Evolutionary conservation across 2,888 invertebrate genomes (phyloP).

Genomic region (Linnaemya vulpina): DNA sequence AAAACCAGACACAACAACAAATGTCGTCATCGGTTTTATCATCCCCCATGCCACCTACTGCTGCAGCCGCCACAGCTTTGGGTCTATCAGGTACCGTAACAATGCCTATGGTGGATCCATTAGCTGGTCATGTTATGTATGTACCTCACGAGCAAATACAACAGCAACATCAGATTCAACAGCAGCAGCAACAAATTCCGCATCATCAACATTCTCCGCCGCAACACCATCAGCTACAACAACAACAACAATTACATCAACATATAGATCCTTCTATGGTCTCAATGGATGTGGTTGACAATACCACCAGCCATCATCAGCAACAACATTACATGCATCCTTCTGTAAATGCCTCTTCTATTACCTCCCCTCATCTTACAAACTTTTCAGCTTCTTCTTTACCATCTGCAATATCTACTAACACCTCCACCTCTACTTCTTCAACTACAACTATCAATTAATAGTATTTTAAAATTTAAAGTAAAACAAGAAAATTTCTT

Average conservation of each 20-base stretch:
- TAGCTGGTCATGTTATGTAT: slow-evolving; percentile 75
- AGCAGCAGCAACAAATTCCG: slow-evolving; percentile 69
- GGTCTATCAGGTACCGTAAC: slow-evolving; percentile 58
- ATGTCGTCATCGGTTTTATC: slow-evolving; percentile 56
- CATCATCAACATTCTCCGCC: slow-evolving; percentile 59
- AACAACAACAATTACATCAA: slow-evolving; percentile 62
- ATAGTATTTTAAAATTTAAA: slow-evolving; percentile 73
- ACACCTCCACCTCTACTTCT: slow-evolving; percentile 65
- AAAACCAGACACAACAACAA: slow-evolving; percentile 56
- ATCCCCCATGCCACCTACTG: slow-evolving; percentile 56
- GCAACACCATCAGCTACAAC: slow-evolving; percentile 59
- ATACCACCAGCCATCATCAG: slow-evolving; percentile 75
- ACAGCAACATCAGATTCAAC: slow-evolving; percentile 65
- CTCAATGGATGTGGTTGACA: slow-evolving; percentile 64
- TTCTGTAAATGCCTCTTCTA: slow-evolving; percentile 61
- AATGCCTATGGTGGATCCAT: slow-evolving; percentile 63
- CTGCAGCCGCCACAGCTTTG: slow-evolving; percentile 58
- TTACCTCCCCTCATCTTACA: slow-evolving; percentile 48
- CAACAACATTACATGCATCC: slow-evolving; percentile 72
- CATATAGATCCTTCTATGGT: slow-evolving; percentile 60
- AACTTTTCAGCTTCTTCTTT: slow-evolving; percentile 49
- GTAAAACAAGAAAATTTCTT: slow-evolving; percentile 20
- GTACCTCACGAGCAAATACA: slow-evolving; percentile 76
- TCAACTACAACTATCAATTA: slow-evolving; percentile 77
- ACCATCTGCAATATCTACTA: slow-evolving; percentile 54